Evolutionary conservation across 2,888 invertebrate genomes (phyloP).

Genomic region (Tinea pellionella): DNA sequence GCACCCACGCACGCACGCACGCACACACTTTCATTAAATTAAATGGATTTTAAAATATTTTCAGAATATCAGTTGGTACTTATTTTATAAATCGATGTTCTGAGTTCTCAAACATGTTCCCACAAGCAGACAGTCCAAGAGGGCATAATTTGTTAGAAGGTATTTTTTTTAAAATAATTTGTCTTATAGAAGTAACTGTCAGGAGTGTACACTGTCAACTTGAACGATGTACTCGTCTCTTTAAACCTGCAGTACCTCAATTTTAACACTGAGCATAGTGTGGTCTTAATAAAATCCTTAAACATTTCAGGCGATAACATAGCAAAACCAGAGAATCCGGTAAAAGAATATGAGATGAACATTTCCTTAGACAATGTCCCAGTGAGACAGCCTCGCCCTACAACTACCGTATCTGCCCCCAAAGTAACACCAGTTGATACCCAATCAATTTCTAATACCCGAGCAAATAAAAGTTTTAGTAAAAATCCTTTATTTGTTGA

Average conservation of each 20-base stretch:
- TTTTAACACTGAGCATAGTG: too few relatives aligned
- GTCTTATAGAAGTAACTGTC: too few relatives aligned
- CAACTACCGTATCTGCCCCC: background rate
- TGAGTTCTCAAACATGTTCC: constrained; percentile 40
- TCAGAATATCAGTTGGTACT: constrained; percentile 39
- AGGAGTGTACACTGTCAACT: too few relatives aligned
- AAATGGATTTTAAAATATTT: too few relatives aligned
- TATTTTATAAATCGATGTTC: constrained; percentile 53
- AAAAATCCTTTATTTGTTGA: background rate
- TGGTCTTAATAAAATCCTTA: too few relatives aligned
- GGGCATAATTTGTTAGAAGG: constrained; percentile 48
- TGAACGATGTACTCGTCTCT: too few relatives aligned
- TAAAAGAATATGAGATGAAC: constrained; percentile 25
- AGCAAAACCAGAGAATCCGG: background rate
- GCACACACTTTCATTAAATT: background rate
- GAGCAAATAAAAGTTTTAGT: background rate
- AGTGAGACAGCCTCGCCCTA: constrained; percentile 38
- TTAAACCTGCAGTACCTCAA: too few relatives aligned
- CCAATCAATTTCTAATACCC: background rate
- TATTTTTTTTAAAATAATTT: too few relatives aligned
- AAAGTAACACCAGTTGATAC: background rate
- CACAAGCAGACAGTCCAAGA: constrained; percentile 40
- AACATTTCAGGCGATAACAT: constrained; percentile 9
- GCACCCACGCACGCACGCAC: too few relatives aligned
- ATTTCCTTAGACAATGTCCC: constrained; percentile 47